phyloP scores from a whole-genome alignment of 1,140 invertebrate genomes.

The Brachystomella parvula region DNA sequence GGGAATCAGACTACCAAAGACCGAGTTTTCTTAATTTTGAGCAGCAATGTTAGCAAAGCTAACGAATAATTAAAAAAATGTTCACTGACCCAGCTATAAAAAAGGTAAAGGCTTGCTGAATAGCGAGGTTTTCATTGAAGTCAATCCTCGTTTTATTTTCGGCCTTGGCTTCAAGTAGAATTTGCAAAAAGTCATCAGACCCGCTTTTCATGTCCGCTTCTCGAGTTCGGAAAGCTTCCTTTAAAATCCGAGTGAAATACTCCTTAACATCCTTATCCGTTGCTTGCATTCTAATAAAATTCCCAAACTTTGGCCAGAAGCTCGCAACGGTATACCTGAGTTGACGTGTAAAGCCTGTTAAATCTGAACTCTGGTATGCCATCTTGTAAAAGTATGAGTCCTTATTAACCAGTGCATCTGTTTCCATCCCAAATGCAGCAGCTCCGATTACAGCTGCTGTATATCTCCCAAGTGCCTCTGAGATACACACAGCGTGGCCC shows the following conservation, averaged over 20 bases:
- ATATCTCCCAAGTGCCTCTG: slow-evolving; percentile 44
- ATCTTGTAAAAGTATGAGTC: slow-evolving; percentile 31
- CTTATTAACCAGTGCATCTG: slow-evolving; percentile 47
- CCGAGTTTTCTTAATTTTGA: no score
- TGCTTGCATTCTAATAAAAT: not conserved
- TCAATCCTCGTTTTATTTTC: not conserved
- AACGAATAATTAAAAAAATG: no score
- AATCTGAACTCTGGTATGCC: not conserved
- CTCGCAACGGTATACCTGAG: not conserved
- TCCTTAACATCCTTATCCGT: not conserved
- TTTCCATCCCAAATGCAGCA: slow-evolving; percentile 52
- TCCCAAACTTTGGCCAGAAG: not conserved
- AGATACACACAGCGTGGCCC: not conserved
- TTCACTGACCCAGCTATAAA: not conserved
- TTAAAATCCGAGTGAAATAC: not conserved
- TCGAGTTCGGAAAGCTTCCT: not conserved
- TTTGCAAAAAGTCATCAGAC: not conserved
- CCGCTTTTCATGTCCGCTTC: not conserved
- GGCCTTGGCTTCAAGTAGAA: not conserved
- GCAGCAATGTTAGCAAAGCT: no score
- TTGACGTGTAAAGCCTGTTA: no score
- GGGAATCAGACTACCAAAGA: no score
- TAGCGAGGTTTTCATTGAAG: not conserved
- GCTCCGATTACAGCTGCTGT: slow-evolving; percentile 52
- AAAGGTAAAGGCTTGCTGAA: not conserved